Evolutionary conservation across 2,113 vertebrate genomes (phyloP).

Genomic region (Scytalopus superciliaris): DNA sequence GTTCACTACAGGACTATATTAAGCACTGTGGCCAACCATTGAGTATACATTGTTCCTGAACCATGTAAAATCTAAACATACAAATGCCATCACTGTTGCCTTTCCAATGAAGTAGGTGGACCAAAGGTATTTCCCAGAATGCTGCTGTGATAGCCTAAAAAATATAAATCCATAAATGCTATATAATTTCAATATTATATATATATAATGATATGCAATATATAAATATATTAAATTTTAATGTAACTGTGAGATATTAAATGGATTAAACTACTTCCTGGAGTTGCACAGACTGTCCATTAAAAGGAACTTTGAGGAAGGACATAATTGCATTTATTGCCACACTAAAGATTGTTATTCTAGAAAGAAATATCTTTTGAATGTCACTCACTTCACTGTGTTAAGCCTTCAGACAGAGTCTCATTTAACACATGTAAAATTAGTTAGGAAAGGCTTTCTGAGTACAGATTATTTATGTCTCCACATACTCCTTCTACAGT

Average conservation of each 20-base stretch:
- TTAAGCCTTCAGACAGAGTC: neutral
- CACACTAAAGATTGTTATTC: neutral
- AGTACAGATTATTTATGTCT: neutral
- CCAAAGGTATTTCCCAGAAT: neutral
- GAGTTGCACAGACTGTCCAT: neutral
- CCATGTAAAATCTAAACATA: neutral
- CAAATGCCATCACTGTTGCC: neutral
- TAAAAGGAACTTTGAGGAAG: neutral
- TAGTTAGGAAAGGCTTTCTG: neutral
- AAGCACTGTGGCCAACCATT: neutral
- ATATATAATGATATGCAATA: too few relatives aligned
- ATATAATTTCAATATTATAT: neutral
- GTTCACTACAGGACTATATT: neutral
- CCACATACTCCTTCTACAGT: neutral
- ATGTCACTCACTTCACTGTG: neutral
- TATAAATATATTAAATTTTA: neutral
- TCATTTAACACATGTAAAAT: neutral
- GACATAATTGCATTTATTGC: neutral
- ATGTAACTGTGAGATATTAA: neutral
- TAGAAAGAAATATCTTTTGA: neutral
- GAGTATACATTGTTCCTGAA: neutral
- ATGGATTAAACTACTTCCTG: neutral
- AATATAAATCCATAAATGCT: fast-evolving
- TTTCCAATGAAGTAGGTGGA: neutral
- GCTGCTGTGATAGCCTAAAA: neutral